A percentile compares a stretch with the other conserved stretches of the same genome.
Conservation (phyloP, 2,888 invertebrate genomes). For the Cephus sareptanus region DNA sequence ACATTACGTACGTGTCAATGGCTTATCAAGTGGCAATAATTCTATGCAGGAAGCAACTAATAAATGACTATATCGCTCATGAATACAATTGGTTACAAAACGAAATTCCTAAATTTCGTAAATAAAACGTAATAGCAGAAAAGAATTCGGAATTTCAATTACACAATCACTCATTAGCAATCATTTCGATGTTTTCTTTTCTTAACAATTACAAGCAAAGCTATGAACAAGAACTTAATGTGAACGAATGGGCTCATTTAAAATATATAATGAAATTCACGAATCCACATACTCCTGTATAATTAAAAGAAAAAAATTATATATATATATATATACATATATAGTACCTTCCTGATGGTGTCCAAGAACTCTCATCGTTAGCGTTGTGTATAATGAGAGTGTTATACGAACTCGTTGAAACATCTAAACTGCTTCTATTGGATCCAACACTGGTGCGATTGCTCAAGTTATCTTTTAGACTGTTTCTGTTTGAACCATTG, state of each 20-base stretch:
- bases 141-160: background rate
- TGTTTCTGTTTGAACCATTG: conserved; percentile 62
- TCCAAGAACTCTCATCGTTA: conserved; percentile 79
- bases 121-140: background rate
- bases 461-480: conserved; percentile 71
- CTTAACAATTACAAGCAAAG: background rate
- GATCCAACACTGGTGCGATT: conserved; percentile 77
- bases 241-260: background rate
- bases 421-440: conserved; percentile 76
- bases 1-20: background rate
- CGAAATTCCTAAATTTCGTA: background rate
- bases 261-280: background rate
- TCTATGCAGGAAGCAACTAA: background rate
- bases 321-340: background rate
- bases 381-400: conserved; percentile 85
- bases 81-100: background rate
- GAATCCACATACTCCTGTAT: background rate
- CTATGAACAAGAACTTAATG: background rate
- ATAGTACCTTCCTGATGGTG: conserved; percentile 66
- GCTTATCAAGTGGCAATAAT: background rate
- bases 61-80: background rate
- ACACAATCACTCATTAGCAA: background rate
- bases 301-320: background rate
- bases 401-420: conserved; percentile 84
- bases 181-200: background rate